Base-by-base conservation (phyloP, 2,888 invertebrate species). In the Agrochola lychnidis region DNA sequence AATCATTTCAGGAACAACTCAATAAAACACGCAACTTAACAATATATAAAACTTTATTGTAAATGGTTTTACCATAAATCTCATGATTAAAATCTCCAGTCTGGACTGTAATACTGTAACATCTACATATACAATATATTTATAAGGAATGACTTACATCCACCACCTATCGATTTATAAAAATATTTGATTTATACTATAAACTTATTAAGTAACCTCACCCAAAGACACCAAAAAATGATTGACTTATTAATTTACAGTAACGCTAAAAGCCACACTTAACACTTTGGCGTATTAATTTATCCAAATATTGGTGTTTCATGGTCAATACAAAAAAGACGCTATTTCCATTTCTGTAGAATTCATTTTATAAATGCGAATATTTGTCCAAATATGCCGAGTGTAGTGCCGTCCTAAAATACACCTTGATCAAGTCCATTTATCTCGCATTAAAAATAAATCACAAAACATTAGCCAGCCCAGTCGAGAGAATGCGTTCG, bases 41-140 rank as follows among this genome's bases (percentile, higher is more conserved):
- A 88, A 86, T 79, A 84, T 90, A 91, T 84, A 89, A 89, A 89
- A 76, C 72, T 88, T 82, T 89, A 90, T 87, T 91, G 71, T 72
- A 84, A 83, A 84, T 81, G 36, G 76, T 81, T 71, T 57, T 64
- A 79, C 84, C 79, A 83, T 53, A 82, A 90, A 90, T 90, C 88
- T 91, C 87, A 89, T 83, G 66, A 81, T 85, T 76, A 78, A 76
- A 91, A 91, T 90, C 89, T 90, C 90, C 70, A 79, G 45, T 76
- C 56, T 74, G 76, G 76, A 68, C 48, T 78, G 45, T 84, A 87
- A 88, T 88, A 85, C 87, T 87, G 83, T 67, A 70, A 79, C 66
- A 79, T 77, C 30, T 79, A 79, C 71, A 69, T 72, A 69, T 72
- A 73, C n/a, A 76, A 83, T 78, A 83, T 70, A 74, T 71, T 70